Base-by-base conservation (phyloP, 2,113 vertebrate genomes). In the Halcyon malimbica region DNA sequence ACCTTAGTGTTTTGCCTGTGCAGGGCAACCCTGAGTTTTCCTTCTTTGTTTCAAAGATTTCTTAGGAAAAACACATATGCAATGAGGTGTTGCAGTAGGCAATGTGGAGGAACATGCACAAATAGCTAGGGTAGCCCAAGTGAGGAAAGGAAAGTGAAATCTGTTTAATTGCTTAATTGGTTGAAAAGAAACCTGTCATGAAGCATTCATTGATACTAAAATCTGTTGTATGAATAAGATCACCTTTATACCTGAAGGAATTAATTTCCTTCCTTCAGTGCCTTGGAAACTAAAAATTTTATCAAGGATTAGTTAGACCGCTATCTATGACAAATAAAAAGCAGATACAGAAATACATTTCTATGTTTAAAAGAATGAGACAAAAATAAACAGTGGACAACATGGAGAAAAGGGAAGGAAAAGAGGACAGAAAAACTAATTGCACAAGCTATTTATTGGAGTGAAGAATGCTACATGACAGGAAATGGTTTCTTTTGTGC, bases 391-490 rank as follows among this genome's bases (percentile, higher is more conserved):
- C 15, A 28, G n/a, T 11, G 13, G 5, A 19, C 19, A 56, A 41
- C 41, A 69, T 8, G 7, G 6, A 50, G 54, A 70, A 44, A 64
- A 35, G 3, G 41, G 50, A 50, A 70, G 21, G 19, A 75, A 75
- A 57, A 89, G 8, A 67, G 11, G 59, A 69, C 42, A 78, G 92
- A 83, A 84, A 68, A 95, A 90, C 44, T 79, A 96, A 91, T 62
- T 63, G 48, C 9, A 9, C 4, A 93, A 94, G 70, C 41, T 96
- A 28, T 64, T 96, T 97, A 68, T 93, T 93, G 83, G 56, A 97
- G 92, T 79, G 83, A 96, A 96, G 83, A 97, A 96, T 95, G 42
- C 84, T 83, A 89, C 48, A 69, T 76, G 78, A 96, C 62, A 85
- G 60, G 60, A 96, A 97, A 95, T 44, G 28, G 13, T 89, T 91